Evolutionary conservation across 2,113 vertebrate genomes (phyloP).

Genomic region (Platysteira castanea): DNA sequence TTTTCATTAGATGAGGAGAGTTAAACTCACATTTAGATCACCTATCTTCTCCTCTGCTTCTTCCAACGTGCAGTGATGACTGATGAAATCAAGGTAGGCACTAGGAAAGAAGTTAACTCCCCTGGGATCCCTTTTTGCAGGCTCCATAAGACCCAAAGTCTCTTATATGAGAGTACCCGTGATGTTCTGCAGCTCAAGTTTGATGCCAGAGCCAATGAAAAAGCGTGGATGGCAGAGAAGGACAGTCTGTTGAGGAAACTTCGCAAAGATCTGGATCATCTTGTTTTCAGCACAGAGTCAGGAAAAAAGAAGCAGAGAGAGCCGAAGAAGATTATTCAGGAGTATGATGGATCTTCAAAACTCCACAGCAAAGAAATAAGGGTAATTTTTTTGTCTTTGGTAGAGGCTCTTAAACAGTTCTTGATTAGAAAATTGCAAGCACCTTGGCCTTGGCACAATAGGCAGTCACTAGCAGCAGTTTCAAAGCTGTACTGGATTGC

Average conservation of each 20-base stretch:
- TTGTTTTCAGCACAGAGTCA: not conserved
- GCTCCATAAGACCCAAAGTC: constrained; percentile 83
- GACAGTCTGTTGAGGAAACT: constrained; percentile 82
- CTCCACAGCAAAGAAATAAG: constrained; percentile 77
- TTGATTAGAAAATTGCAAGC: not conserved
- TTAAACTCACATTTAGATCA: not conserved
- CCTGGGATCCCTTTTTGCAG: constrained; percentile 62
- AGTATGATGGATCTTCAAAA: constrained; percentile 51
- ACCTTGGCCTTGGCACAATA: not conserved
- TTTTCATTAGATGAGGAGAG: not conserved
- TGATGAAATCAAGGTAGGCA: not conserved
- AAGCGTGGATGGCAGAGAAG: constrained; percentile 91
- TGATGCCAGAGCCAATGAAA: constrained; percentile 83
- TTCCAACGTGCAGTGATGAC: not conserved
- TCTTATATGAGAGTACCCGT: constrained; percentile 89
- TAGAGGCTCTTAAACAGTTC: not conserved
- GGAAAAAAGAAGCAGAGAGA: not conserved
- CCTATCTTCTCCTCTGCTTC: not conserved
- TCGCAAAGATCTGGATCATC: constrained; percentile 65
- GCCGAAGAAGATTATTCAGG: constrained; percentile 3
- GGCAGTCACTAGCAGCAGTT: not conserved
- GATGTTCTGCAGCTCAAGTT: constrained; percentile 90
- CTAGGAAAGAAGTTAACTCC: not conserved
- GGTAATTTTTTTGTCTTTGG: constrained; percentile 61
- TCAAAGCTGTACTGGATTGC: not conserved